These are phyloP conservation scores for Lutjanus campechanus DNA, from an alignment of 2,797 vertebrate species.

Conservation along the genomic window DNA sequence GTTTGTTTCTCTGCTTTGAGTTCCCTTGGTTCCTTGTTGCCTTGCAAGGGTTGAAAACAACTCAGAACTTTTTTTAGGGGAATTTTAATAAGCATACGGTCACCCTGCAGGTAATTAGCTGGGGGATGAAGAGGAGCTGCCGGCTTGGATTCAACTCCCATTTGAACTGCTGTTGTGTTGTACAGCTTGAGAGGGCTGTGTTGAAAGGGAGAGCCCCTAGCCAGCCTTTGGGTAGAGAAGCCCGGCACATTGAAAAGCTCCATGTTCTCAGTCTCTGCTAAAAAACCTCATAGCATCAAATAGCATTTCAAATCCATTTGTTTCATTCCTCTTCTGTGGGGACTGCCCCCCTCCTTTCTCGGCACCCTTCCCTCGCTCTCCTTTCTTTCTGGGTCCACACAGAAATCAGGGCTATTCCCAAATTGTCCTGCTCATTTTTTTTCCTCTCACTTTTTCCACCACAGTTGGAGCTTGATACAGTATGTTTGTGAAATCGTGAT, in stretches of 20 bases:
- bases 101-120: slow-evolving; percentile 83
- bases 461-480: slow-evolving; percentile 17
- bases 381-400: slow-evolving; percentile 56
- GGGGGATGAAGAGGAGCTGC: slow-evolving; percentile 72
- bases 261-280: slow-evolving; percentile 39
- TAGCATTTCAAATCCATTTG: slow-evolving; percentile 82
- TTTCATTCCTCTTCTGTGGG: slow-evolving; percentile 72
- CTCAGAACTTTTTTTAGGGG: slow-evolving; percentile 59
- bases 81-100: slow-evolving; percentile 80
- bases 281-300: slow-evolving; percentile 66
- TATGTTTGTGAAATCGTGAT: slow-evolving; percentile 45
- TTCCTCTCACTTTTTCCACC: slow-evolving; percentile 6
- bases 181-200: slow-evolving; percentile 68
- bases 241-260: slow-evolving; percentile 46
- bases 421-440: slow-evolving; percentile 42
- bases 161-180: slow-evolving; percentile 75
- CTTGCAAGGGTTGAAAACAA: slow-evolving; percentile 68
- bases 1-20: slow-evolving; percentile 60
- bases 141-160: slow-evolving; percentile 69
- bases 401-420: slow-evolving; percentile 77
- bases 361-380: slow-evolving; percentile 35
- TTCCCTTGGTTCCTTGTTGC: slow-evolving; percentile 51
- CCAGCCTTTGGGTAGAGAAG: slow-evolving; percentile 67
- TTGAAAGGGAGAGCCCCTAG: slow-evolving; percentile 75
- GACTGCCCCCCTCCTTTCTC: slow-evolving; percentile 52